Percentiles rank a stretch among this genome's conserved stretches.
Evolutionary conservation across 2,113 vertebrate genomes (phyloP).

Genomic region (Rhinolophus ferrumequinum): DNA sequence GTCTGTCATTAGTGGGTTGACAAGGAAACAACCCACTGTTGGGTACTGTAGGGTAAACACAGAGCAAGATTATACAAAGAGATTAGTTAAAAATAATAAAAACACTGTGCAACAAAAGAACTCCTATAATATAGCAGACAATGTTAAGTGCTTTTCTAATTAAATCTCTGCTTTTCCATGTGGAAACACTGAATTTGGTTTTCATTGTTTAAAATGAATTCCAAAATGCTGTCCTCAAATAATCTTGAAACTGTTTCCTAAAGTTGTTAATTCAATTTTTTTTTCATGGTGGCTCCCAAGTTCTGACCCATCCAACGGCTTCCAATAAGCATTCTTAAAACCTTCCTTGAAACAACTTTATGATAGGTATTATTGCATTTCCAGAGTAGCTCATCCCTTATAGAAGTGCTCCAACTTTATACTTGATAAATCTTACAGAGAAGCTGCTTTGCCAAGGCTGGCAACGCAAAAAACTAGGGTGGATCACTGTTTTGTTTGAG

Average conservation of each 20-base stretch:
- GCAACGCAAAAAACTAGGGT: neutral
- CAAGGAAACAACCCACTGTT: constrained; percentile 63
- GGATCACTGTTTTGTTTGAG: neutral
- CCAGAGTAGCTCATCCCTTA: neutral
- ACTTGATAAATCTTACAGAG: constrained; percentile 22
- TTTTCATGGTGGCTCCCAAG: neutral
- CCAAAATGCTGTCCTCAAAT: constrained; percentile 76
- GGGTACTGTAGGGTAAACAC: constrained; percentile 57
- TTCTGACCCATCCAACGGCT: neutral
- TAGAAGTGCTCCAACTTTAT: neutral
- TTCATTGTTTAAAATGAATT: constrained; percentile 70
- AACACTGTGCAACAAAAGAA: constrained; percentile 26
- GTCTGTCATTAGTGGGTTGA: constrained; percentile 65
- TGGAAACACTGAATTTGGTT: constrained; percentile 53
- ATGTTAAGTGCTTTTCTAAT: constrained; percentile 69
- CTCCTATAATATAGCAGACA: constrained; percentile 47
- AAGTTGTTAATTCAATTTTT: constrained; percentile 9
- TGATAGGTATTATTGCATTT: neutral
- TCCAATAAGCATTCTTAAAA: neutral
- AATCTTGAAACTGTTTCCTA: constrained; percentile 73
- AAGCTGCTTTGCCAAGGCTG: neutral
- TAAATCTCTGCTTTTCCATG: constrained; percentile 65
- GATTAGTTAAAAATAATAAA: constrained; percentile 74
- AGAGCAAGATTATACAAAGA: constrained; percentile 38
- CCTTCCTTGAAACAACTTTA: neutral